Conservation (phyloP, 1,140 invertebrate species). For the Arion vulgaris region DNA sequence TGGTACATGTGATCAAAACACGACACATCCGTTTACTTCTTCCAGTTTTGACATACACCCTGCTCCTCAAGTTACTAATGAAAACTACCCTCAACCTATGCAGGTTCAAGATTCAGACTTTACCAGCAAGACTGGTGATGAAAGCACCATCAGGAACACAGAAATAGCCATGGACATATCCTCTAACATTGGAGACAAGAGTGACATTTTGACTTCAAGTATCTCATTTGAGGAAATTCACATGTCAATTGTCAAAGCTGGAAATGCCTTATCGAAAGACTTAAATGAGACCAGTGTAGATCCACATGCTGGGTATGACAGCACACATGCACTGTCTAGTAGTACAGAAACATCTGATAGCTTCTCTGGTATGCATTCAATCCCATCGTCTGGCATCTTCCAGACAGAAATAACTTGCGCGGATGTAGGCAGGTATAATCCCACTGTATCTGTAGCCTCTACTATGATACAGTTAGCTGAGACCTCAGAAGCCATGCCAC, state of each 20-base stretch:
- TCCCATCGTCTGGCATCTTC: not conserved
- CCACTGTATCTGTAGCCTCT: not conserved
- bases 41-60: not conserved
- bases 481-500: not conserved
- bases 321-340: not conserved
- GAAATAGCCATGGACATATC: constrained; percentile 36
- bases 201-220: not conserved
- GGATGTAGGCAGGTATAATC: not conserved
- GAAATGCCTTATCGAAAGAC: not conserved
- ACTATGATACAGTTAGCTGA: not conserved
- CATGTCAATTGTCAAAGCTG: constrained; percentile 34
- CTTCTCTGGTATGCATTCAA: not conserved
- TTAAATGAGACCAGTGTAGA: not conserved
- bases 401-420: not conserved
- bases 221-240: constrained; percentile 36
- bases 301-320: not conserved
- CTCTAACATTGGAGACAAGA: not conserved
- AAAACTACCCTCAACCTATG: constrained; percentile 32
- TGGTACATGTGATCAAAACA: not conserved
- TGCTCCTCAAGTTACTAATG: not conserved
- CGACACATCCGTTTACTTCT: not conserved
- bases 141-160: not conserved
- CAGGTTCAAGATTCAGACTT: constrained; percentile 25
- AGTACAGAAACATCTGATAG: not conserved
- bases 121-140: not conserved